Percentiles rank a stretch among this genome's conserved stretches.
Evolutionary conservation across 2,113 vertebrate species (phyloP).

Genomic region (Hippocampus mohnikei): DNA sequence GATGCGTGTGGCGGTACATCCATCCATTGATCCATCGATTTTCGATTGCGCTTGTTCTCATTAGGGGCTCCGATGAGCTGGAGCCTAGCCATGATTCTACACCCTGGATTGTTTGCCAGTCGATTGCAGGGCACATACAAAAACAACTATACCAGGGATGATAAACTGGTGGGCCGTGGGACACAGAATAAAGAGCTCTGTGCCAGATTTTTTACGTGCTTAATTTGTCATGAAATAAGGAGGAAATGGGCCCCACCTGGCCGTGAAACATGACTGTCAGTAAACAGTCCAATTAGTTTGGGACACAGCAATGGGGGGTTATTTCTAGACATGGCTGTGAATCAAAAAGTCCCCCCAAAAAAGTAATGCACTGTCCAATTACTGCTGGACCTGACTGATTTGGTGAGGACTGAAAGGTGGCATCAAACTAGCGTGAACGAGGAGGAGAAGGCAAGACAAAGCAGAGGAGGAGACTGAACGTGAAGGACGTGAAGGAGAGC

Average conservation of each 20-base stretch:
- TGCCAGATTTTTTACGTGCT: background rate
- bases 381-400: background rate
- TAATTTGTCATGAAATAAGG: slow-evolving; percentile 5
- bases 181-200: background rate
- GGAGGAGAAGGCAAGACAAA: slow-evolving; percentile 19
- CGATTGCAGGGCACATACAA: background rate
- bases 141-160: background rate
- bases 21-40: no score
- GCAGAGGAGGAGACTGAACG: slow-evolving; percentile 6
- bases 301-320: background rate
- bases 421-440: background rate
- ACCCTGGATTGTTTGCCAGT: no score
- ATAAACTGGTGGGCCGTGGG: no score
- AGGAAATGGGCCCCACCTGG: background rate
- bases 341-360: background rate
- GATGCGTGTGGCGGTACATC: no score
- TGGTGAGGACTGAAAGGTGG: background rate
- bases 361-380: background rate
- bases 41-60: no score
- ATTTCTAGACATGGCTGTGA: background rate
- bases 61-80: no score
- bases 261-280: background rate
- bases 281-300: slow-evolving; percentile 6
- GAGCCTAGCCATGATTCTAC: no score
- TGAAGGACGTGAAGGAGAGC: slow-evolving; percentile 30